phyloP scores from a whole-genome alignment of 2,797 vertebrate species.

The Acanthurus tractus region DNA sequence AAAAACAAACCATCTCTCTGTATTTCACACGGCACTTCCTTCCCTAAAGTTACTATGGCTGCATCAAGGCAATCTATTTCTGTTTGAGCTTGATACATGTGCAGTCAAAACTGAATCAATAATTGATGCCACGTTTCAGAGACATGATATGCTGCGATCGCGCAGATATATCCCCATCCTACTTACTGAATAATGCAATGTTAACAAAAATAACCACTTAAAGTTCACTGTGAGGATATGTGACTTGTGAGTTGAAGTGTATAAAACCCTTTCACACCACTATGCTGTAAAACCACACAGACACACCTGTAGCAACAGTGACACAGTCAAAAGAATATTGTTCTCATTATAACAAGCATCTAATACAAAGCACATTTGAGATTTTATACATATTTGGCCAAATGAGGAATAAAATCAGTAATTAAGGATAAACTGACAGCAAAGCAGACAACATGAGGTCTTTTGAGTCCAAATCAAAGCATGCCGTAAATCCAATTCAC shows the following conservation, averaged over 20 bases:
- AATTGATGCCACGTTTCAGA: constrained; percentile 60
- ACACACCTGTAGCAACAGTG: constrained; percentile 2
- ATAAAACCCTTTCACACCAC: constrained; percentile 36
- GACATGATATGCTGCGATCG: constrained; percentile 27
- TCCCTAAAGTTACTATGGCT: constrained; percentile 21
- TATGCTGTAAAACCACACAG: constrained; percentile 15
- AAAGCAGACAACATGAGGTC: constrained; percentile 17
- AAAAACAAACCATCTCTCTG: not conserved
- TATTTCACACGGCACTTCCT: constrained; percentile 16
- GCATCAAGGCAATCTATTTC: constrained; percentile 53
- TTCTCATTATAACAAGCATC: not conserved
- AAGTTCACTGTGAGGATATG: constrained; percentile 26
- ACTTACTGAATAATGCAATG: constrained; percentile 59
- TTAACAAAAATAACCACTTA: constrained; percentile 52
- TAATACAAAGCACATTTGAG: constrained; percentile 24
- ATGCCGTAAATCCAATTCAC: constrained; percentile 48
- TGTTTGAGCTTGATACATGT: constrained; percentile 43
- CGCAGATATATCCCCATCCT: constrained; percentile 32
- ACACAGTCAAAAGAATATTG: not conserved
- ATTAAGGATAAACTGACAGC: constrained; percentile 41
- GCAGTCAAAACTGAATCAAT: constrained; percentile 62
- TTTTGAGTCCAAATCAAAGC: constrained; percentile 45
- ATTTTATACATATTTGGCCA: constrained; percentile 27
- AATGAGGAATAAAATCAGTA: constrained; percentile 24
- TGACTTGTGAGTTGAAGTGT: constrained; percentile 33